Evolutionary conservation across 2,888 invertebrate genomes (phyloP), one percentile per base, ranked within the genome.

Genomic region (Melieria omissa): DNA sequence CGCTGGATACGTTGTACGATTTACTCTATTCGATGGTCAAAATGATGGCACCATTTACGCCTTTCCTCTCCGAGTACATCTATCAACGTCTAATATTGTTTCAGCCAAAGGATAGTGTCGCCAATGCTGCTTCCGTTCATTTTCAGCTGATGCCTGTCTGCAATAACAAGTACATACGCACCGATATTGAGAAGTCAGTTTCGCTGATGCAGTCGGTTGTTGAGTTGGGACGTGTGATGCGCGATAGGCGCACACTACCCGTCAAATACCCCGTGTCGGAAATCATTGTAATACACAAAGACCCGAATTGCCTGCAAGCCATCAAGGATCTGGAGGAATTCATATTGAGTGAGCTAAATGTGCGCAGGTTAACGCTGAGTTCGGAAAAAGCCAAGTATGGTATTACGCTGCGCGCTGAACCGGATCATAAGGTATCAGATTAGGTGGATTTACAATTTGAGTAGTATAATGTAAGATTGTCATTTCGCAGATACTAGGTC

Each of bases 21-120:
- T 96, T 99, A 0, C 88, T 99, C 47, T 93, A 93, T 82, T 92
- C 94, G 67, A 95, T 99, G 92, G 91, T 93, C 0, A 91, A 94
- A 79, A 92, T 98, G 80, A 98, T 99, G 95, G 95, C 99, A 1
- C 98, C 99, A 0, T 99, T 99, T 86, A 97, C 98, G 0, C 99
- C 99, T 0, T 99, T 96, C 88, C 89, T 99, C 68, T 94, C 97
- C 0, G 99, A 99, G 87, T 91, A 93, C 73, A 97, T 99, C 92
- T 99, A 96, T 87, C 95, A 96, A 86, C 93, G 94, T 71, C 87
- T 99, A 76, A 91, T 92, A 54, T 89, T 92, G 78, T 88, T 96
- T 47, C 81, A 84, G 72, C 82, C 83, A 7, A 72, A 79, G 3
- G 87, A 93, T 29, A 85, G 88, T 5, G 52, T 80, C 41, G 87